Percentiles rank a stretch among this genome's conserved stretches.
Conservation (phyloP, 2,797 vertebrate genomes). For the Molothrus ater region DNA sequence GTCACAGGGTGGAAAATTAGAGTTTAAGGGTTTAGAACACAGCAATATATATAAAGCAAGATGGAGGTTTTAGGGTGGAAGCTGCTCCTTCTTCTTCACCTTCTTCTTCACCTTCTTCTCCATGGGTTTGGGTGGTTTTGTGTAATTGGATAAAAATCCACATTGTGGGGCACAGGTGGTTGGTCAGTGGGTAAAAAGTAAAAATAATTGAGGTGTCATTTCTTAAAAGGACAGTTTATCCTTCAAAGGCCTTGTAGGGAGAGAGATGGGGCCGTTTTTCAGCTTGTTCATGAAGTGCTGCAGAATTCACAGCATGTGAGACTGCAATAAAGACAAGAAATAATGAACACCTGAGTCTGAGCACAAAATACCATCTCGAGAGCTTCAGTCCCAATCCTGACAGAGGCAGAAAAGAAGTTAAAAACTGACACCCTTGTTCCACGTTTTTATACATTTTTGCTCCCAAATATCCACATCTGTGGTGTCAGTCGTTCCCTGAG, state of each 20-base stretch:
- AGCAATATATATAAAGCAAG: not conserved
- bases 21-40: not conserved
- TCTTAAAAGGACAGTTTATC: not conserved
- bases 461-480: fast-evolving
- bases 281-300: not conserved
- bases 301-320: not conserved
- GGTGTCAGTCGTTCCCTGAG: fast-evolving
- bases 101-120: not conserved
- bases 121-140: not conserved
- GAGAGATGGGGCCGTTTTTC: not conserved
- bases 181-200: not conserved
- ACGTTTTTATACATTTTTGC: not conserved
- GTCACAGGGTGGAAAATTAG: not conserved
- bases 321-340: not conserved
- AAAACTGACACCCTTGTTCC: not conserved
- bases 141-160: not conserved
- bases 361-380: not conserved
- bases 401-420: not conserved
- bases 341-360: not conserved
- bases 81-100: not conserved
- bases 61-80: not conserved
- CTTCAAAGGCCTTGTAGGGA: not conserved
- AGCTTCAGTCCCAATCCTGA: not conserved
- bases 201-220: not conserved
- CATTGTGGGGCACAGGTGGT: fast-evolving